Conservation (phyloP, 2,888 invertebrate genomes). For the Sphinx pinastri region DNA sequence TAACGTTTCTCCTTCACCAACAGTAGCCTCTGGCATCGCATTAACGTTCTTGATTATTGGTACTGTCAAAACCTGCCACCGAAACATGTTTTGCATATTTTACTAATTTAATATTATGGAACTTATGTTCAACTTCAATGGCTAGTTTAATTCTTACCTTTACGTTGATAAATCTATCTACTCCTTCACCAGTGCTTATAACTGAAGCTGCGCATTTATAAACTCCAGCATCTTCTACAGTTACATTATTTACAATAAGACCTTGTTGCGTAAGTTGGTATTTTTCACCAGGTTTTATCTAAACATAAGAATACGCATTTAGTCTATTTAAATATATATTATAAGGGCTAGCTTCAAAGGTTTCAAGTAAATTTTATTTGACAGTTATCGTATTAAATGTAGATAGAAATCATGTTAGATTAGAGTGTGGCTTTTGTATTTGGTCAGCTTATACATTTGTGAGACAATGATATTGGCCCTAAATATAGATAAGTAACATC, state of each 20-base stretch:
- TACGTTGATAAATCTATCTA: constrained; percentile 46
- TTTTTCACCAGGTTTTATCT: constrained; percentile 57
- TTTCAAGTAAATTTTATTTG: no score
- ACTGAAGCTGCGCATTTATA: constrained; percentile 52
- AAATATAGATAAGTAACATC: constrained; percentile 20
- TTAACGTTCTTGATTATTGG: constrained; percentile 57
- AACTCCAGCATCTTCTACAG: constrained; percentile 45
- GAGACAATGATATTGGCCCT: no score
- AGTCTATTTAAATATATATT: neutral
- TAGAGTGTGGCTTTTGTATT: no score
- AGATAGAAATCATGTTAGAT: no score
- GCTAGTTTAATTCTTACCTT: constrained; percentile 35
- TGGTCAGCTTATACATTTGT: no score
- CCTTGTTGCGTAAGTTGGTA: constrained; percentile 55
- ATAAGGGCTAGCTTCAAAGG: no score
- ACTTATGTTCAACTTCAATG: neutral
- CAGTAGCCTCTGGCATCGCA: constrained; percentile 49
- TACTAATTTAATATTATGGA: neutral
- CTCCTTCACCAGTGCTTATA: constrained; percentile 44
- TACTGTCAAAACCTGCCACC: constrained; percentile 55
- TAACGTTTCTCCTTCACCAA: constrained; percentile 51
- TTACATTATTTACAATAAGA: constrained; percentile 48
- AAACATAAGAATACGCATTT: constrained; percentile 33
- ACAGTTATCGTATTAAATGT: no score
- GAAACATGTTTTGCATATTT: constrained; percentile 1